These are phyloP conservation scores for Asteroscopus sphinx DNA, from an alignment of 2,888 invertebrate species.

Conservation along the genomic window DNA sequence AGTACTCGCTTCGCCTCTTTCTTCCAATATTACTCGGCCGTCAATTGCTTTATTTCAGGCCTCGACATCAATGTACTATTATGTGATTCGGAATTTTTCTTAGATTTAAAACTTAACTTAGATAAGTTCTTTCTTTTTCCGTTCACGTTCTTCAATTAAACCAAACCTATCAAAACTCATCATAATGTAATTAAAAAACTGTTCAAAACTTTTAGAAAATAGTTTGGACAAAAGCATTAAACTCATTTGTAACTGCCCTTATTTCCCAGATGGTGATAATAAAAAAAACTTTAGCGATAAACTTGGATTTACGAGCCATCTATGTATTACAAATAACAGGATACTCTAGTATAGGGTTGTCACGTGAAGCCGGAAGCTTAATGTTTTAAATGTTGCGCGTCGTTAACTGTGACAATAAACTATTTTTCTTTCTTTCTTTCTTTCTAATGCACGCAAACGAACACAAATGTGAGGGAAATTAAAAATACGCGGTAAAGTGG, in stretches of 20 bases:
- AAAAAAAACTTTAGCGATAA: constrained; percentile 57
- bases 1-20: no score
- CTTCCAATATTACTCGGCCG: no score
- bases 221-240: constrained; percentile 38
- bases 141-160: not conserved
- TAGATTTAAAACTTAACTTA: not conserved
- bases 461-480: no score
- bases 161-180: constrained; percentile 27
- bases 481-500: no score
- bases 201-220: constrained; percentile 23
- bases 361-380: no score
- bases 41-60: no score
- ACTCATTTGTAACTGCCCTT: constrained; percentile 40
- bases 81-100: no score
- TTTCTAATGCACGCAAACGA: no score
- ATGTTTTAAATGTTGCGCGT: no score
- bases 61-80: no score
- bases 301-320: constrained; percentile 56
- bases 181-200: constrained; percentile 35
- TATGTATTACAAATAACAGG: constrained; percentile 44
- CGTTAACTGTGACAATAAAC: no score
- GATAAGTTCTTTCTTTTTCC: not conserved
- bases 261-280: constrained; percentile 49
- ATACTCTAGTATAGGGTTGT: constrained; percentile 27
- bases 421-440: no score